Percentiles rank a stretch among this genome's conserved stretches.
Conservation (phyloP, 2,113 vertebrate genomes). For the Columba livia region DNA sequence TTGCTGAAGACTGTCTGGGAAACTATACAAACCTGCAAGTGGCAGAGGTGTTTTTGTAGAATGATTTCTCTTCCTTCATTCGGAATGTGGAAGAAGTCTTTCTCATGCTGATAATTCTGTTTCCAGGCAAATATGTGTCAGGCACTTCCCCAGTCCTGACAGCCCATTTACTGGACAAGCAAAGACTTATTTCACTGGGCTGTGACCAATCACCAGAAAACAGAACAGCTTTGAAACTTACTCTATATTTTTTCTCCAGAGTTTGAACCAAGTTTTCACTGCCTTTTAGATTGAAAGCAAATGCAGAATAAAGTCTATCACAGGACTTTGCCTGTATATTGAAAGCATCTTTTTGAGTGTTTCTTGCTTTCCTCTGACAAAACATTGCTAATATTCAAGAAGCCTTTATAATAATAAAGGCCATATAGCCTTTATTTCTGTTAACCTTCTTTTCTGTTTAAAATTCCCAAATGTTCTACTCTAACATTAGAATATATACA, state of each 20-base stretch:
- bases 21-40: neutral
- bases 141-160: neutral
- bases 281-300: neutral
- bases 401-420: neutral
- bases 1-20: slow-evolving; percentile 1
- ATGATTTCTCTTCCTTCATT: neutral
- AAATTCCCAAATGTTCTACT: slow-evolving; percentile 44
- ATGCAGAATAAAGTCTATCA: neutral
- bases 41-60: neutral
- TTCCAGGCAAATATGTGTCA: neutral
- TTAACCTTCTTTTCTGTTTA: neutral
- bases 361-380: neutral
- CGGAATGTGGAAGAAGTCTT: neutral
- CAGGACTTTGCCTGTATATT: neutral
- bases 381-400: neutral
- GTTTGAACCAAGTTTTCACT: neutral
- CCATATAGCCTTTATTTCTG: neutral
- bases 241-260: neutral
- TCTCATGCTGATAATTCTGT: neutral
- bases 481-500: neutral
- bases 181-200: neutral
- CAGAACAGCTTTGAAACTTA: neutral
- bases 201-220: neutral
- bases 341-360: neutral
- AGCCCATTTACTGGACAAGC: neutral